Percentiles rank a stretch among this genome's conserved stretches.
phyloP scores from a whole-genome alignment of 2,888 invertebrate genomes.

The Dioctria linearis region DNA sequence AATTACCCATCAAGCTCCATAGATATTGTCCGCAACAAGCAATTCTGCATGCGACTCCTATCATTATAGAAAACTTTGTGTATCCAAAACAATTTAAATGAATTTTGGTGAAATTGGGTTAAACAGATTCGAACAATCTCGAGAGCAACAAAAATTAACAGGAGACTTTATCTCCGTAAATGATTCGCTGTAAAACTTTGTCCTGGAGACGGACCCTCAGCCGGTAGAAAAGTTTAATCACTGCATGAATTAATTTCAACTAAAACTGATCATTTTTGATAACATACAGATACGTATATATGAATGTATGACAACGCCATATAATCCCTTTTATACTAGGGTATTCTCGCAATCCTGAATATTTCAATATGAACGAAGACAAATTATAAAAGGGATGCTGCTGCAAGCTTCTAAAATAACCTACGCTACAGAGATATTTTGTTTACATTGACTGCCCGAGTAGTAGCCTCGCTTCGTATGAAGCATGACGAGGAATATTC shows the following conservation, averaged over 20 bases:
- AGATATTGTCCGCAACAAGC: not conserved
- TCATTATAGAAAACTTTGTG: conserved; percentile 21
- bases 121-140: not conserved
- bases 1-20: conserved; percentile 4
- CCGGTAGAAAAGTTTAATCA: conserved; percentile 52
- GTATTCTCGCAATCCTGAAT: not conserved
- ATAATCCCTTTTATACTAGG: not conserved
- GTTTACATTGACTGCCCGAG: too few species aligned
- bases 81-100: conserved; percentile 26
- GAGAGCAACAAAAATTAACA: conserved; percentile 19
- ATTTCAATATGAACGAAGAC: not conserved
- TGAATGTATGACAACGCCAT: too few species aligned
- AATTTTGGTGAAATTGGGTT: conserved; percentile 13
- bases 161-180: not conserved
- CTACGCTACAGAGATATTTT: too few species aligned
- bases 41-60: not conserved
- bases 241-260: conserved; percentile 51
- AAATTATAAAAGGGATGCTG: too few species aligned
- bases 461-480: too few species aligned
- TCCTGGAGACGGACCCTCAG: not conserved
- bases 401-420: too few species aligned
- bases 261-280: conserved; percentile 41
- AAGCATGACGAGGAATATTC: not conserved
- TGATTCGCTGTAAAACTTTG: not conserved
- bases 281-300: not conserved